Evolutionary conservation across 2,888 invertebrate species (phyloP), one percentile per base, ranked within the genome.

Genomic region (Julus scanicus): DNA sequence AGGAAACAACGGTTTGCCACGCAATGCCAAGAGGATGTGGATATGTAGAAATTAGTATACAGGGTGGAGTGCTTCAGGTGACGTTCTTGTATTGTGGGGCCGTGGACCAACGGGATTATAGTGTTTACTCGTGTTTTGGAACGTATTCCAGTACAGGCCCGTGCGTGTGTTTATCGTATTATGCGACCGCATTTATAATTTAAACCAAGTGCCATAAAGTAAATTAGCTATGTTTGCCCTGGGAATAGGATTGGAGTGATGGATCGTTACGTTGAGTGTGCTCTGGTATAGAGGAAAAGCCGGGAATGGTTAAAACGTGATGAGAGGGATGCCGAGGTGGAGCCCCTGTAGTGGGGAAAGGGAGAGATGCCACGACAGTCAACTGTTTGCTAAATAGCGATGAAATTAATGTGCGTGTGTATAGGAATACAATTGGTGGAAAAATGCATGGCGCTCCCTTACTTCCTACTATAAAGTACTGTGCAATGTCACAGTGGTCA

Each of bases 211-310:
- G 49, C 86, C 86, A 86, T 86, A 86, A 86, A 86, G 49, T 86
- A 86, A 86, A 86, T 86, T 86, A 86, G 49, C 86, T 15, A 15
- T 86, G 86, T 86, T 86, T 86, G n/a, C 49, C 86, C 29, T 40
- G 86, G 86, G 86, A 86, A 86, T 86, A 40, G 86, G 49, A 86
- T 86, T n/a, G 40, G 48, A 86, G 49, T 86, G 86, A 86, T 86
- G 86, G 86, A 86, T 86, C 49, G 86, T 83, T 83, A 40, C 37
- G 40, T 20, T 4, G 83, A 40, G 83, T 39, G 83, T n/a, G 37
- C 13, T 39, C 83, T 37, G 83, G 37, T 80, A 29, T 29, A 29
- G 1, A 40, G 83, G 40, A n/a, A 20, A 20, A 83, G 83, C 15
- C 57, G 15, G 57, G 57, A 57, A 57, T 57, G 15, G 57, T 57